Percentiles rank a stretch among this genome's conserved stretches.
Conservation (phyloP, 2,113 vertebrate genomes). For the Rostratula benghalensis region DNA sequence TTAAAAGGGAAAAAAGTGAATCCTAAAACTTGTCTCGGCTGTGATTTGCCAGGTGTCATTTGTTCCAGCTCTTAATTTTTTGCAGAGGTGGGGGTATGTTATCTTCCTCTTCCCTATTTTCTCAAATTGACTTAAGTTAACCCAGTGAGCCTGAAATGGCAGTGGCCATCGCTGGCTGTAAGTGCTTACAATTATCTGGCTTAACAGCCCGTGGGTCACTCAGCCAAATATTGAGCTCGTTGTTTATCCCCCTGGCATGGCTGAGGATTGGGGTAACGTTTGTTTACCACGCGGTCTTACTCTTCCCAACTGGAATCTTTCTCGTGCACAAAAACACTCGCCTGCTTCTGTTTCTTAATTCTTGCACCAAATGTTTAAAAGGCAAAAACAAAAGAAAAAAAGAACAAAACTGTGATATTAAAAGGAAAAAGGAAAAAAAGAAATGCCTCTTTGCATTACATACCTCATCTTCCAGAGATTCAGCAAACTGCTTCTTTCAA, state of each 20-base stretch:
- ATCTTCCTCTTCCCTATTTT: conserved; percentile 11
- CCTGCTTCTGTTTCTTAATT: conserved; percentile 66
- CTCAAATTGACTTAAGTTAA: conserved; percentile 15
- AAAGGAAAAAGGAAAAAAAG: background rate
- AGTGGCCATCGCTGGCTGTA: conserved; percentile 12
- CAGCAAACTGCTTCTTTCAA: conserved; percentile 65
- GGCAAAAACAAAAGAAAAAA: conserved; percentile 23
- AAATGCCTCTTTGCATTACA: conserved; percentile 76
- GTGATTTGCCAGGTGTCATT: background rate
- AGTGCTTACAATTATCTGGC: conserved; percentile 53
- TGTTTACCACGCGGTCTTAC: conserved; percentile 31
- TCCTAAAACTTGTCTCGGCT: background rate
- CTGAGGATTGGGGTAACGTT: conserved; percentile 40
- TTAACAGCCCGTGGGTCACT: conserved; percentile 39
- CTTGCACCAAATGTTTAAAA: conserved; percentile 70
- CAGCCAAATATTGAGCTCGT: conserved; percentile 53
- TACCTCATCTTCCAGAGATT: conserved; percentile 80
- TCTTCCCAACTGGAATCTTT: conserved; percentile 44
- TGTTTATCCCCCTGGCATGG: conserved; percentile 55
- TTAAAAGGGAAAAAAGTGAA: conserved; percentile 43
- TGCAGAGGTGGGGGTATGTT: background rate
- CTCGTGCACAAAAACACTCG: conserved; percentile 35
- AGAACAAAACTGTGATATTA: conserved; percentile 74
- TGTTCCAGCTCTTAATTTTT: background rate
- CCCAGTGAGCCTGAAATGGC: conserved; percentile 24